phyloP scores from a whole-genome alignment of 2,797 vertebrate genomes.

The Otus scops region DNA sequence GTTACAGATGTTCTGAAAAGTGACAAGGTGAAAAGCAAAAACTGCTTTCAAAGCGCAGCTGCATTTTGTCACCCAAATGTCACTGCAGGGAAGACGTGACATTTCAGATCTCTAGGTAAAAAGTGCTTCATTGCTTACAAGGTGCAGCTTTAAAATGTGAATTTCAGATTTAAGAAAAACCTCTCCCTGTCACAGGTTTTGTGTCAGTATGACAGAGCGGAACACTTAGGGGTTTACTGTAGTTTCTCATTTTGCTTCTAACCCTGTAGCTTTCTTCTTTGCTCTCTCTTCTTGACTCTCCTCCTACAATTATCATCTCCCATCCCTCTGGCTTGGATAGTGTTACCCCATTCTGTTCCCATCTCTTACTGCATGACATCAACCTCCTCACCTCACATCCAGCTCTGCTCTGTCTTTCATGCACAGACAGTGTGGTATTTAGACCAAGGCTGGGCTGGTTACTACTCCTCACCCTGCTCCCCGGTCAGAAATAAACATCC shows the following conservation, averaged over 20 bases:
- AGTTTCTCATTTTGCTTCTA: not conserved
- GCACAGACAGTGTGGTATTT: fast-evolving
- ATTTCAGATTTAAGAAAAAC: conserved; percentile 17
- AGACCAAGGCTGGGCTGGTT: not conserved
- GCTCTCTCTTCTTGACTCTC: not conserved
- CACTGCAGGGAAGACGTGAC: conserved; percentile 10
- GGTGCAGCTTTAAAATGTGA: not conserved
- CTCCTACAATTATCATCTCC: not conserved
- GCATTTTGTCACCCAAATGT: conserved; percentile 56
- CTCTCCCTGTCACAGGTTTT: not conserved
- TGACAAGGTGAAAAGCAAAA: conserved; percentile 26
- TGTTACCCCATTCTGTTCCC: not conserved
- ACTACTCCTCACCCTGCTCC: not conserved
- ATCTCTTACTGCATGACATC: not conserved
- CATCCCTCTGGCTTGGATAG: not conserved
- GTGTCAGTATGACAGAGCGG: not conserved
- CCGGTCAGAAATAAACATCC: not conserved
- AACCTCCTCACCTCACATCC: not conserved
- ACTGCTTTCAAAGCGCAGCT: conserved; percentile 25
- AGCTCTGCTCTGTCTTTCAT: not conserved
- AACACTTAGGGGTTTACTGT: not conserved
- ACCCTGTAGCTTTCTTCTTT: not conserved
- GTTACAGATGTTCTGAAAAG: conserved; percentile 9
- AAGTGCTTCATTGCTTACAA: not conserved
- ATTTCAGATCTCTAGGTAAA: conserved; percentile 41